Conservation (phyloP, 1,140 invertebrate species). For the Papilio xuthus region DNA sequence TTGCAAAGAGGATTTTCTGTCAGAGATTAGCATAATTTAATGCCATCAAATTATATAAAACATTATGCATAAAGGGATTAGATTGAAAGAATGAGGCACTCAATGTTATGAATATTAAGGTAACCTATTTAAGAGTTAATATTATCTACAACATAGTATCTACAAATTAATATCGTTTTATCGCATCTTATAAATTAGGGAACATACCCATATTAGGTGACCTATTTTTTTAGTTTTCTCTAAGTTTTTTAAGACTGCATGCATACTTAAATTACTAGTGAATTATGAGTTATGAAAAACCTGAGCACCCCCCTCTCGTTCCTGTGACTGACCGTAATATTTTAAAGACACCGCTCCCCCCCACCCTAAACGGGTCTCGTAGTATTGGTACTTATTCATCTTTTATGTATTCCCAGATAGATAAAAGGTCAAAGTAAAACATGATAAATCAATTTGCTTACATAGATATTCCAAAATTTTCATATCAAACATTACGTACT, state of each 20-base stretch:
- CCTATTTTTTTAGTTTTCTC: too few relatives aligned
- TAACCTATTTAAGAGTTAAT: not conserved
- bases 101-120: not conserved
- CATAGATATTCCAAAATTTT: not conserved
- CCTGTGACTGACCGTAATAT: too few relatives aligned
- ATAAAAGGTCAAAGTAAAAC: not conserved
- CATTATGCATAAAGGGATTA: constrained; percentile 1
- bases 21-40: constrained; percentile 25
- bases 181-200: not conserved
- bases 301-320: too few relatives aligned
- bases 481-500: not conserved
- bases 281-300: too few relatives aligned
- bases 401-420: not conserved
- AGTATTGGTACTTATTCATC: too few relatives aligned
- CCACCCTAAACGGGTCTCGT: too few relatives aligned
- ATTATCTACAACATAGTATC: too few relatives aligned
- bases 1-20: constrained; percentile 29
- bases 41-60: constrained; percentile 30
- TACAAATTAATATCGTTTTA: not conserved
- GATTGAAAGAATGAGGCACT: not conserved
- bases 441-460: not conserved
- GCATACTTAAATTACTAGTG: too few relatives aligned
- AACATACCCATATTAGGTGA: too few relatives aligned
- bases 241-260: too few relatives aligned
- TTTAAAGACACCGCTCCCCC: too few relatives aligned